Evolutionary conservation across 2,797 vertebrate species (phyloP).

Genomic region (Acomys russatus): DNA sequence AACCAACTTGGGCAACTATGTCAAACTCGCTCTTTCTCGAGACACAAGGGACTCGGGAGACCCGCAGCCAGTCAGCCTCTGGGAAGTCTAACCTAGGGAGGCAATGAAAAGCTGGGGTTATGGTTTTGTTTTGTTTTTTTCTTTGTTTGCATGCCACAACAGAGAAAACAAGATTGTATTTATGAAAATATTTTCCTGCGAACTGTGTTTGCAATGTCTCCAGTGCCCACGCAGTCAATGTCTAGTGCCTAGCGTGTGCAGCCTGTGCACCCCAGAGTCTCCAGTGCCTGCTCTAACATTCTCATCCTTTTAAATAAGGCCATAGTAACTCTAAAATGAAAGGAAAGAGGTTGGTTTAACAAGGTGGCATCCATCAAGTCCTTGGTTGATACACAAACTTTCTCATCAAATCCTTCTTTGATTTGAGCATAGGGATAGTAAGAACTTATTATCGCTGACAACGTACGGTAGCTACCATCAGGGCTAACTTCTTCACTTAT

Average conservation of each 20-base stretch:
- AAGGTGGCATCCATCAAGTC: neutral
- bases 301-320: neutral
- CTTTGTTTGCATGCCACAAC: neutral
- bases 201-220: neutral
- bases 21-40: slow-evolving; percentile 49
- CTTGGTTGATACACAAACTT: neutral
- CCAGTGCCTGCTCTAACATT: neutral
- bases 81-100: neutral
- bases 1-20: neutral
- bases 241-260: neutral
- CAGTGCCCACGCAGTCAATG: neutral
- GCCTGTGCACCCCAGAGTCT: neutral
- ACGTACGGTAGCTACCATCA: slow-evolving; percentile 94
- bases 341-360: neutral
- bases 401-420: slow-evolving; percentile 34
- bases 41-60: neutral
- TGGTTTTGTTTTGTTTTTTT: neutral
- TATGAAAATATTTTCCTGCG: slow-evolving; percentile 12
- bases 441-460: slow-evolving; percentile 54
- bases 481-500: slow-evolving; percentile 94
- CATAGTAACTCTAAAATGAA: neutral
- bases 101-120: neutral
- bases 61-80: neutral
- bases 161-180: slow-evolving; percentile 38
- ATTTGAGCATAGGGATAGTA: neutral